Evolutionary conservation across 2,888 invertebrate genomes (phyloP), one percentile per base, ranked within the genome.

Genomic region (Seira sanloemensis): DNA sequence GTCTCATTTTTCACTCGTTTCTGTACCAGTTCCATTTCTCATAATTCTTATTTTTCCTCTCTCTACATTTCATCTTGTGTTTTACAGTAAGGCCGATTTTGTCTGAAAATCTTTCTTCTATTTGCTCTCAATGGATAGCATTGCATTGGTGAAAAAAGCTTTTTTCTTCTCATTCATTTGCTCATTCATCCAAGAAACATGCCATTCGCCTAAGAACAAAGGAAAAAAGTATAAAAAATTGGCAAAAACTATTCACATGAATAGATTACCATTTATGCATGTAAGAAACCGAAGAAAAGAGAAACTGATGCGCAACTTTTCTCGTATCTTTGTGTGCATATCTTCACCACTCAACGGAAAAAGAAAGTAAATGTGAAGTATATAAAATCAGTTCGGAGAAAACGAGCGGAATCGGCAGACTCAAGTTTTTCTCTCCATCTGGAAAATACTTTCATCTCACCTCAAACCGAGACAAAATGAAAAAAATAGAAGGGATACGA

Each of bases 81-180:
- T n/a, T n/a, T n/a, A 12, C 4, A 37, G 37, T 7, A 12, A 37
- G 5, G 37, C 37, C 37, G 12, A 12, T 12, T 37, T 37, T 12
- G 37, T 37, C 12, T 37, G 12, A 37, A 37, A 37, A 37, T 37
- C 37, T 37, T 46, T 68, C 19, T 16, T 24, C 25, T 26, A 66
- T 75, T 25, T 37, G 1, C 65, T 25, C 26, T 75, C 37, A 27
- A 18, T 25, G 54, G 73, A 54, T 19, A 23, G 37, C 4, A n/a
- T n/a, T n/a, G n/a, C n/a, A n/a, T 7, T 37, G 37, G 12, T 7
- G 37, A 66, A 77, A 73, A 83, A 73, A 71, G 46, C 75, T 78
- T 78, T 83, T 76, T 58, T 58, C 66, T 23, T 21, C 74, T 80
- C 80, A 80, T 80, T 80, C 80, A 80, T 80, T 80, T 80, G 74